Conservation (phyloP, 1,140 invertebrate species). For the Brachionus rubens region DNA sequence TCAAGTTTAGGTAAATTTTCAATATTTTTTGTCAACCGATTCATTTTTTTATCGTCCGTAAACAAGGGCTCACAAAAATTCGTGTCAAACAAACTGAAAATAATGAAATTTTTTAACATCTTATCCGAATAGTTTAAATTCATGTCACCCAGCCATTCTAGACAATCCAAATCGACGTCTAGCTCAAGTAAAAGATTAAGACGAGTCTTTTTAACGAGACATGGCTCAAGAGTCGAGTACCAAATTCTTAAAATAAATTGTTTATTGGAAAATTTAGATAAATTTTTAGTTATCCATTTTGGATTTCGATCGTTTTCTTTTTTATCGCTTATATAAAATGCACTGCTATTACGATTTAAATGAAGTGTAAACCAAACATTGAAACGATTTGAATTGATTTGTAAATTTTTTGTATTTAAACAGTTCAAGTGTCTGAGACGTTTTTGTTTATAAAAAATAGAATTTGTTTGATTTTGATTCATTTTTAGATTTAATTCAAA, state of each 20-base stretch:
- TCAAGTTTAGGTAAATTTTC: not conserved
- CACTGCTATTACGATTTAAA: not conserved
- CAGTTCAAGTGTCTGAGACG: not conserved
- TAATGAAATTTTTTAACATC: not conserved
- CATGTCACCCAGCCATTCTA: not conserved
- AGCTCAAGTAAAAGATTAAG: not conserved
- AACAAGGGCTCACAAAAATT: slow-evolving; percentile 5
- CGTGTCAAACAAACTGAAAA: slow-evolving; percentile 13
- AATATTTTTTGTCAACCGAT: not conserved
- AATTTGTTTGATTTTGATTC: slow-evolving; percentile 8
- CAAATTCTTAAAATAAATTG: slow-evolving; percentile 4
- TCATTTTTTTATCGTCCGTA: not conserved
- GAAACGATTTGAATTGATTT: not conserved
- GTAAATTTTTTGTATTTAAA: slow-evolving; percentile 6
- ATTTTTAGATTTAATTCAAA: too few relatives aligned
- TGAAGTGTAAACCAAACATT: slow-evolving; percentile 28
- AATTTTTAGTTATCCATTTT: slow-evolving; percentile 4
- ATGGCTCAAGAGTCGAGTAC: not conserved
- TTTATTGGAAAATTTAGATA: not conserved
- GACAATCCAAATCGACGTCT: not conserved
- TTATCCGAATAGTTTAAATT: slow-evolving; percentile 5
- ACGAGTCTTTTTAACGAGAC: not conserved
- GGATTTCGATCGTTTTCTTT: slow-evolving; percentile 19
- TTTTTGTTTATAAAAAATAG: slow-evolving; percentile 2
- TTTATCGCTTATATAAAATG: slow-evolving; percentile 14